Evolutionary conservation across 2,113 vertebrate genomes (phyloP).

Genomic region (Loxodonta africana): DNA sequence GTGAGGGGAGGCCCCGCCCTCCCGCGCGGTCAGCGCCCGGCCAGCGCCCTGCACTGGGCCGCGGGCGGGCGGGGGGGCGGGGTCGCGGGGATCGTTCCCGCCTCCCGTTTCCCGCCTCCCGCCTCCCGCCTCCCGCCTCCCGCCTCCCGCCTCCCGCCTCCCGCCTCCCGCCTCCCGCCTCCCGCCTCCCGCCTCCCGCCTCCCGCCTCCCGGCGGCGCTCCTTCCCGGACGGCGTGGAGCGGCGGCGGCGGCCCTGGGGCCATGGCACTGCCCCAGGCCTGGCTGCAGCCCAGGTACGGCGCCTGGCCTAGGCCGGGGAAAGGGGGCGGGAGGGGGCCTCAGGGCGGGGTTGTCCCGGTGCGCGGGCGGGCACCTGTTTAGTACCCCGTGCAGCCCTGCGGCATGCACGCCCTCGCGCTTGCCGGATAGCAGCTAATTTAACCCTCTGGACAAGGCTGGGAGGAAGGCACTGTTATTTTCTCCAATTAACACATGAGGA

Average conservation of each 20-base stretch:
- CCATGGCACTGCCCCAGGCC: constrained; percentile 31
- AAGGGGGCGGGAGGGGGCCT: neutral
- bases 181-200: too few species aligned
- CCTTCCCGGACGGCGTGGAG: neutral
- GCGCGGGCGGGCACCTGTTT: fast-evolving
- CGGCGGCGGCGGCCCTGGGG: neutral
- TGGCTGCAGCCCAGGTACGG: constrained; percentile 82
- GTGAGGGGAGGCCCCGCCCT: constrained; percentile 68
- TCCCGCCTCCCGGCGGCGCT: neutral
- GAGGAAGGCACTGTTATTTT: neutral
- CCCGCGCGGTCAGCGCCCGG: neutral
- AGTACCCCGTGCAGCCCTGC: neutral
- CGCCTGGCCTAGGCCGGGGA: neutral
- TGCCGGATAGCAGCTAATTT: neutral
- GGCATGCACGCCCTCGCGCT: fast-evolving
- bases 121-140: too few species aligned
- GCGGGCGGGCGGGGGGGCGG: neutral
- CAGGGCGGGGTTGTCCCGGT: neutral
- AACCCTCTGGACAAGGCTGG: neutral
- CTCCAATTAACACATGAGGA: neutral
- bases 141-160: too few species aligned
- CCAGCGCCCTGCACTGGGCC: too few species aligned
- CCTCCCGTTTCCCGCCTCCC: neutral
- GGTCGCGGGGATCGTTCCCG: neutral
- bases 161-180: too few species aligned